phyloP scores from a whole-genome alignment of 2,113 vertebrate genomes.

The Chrysochloris asiatica region DNA sequence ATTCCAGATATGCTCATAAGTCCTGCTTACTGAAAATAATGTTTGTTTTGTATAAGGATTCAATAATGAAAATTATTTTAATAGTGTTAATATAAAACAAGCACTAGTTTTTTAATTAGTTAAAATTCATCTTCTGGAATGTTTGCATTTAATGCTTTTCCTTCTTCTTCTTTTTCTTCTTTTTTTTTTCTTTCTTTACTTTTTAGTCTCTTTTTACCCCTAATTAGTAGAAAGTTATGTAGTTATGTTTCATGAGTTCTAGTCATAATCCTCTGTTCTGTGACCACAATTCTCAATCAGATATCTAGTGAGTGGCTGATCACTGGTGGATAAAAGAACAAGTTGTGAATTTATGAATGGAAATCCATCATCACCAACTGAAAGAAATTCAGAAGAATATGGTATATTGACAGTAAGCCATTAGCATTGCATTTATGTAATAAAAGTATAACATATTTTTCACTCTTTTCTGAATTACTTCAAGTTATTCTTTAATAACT shows the following conservation, averaged over 20 bases:
- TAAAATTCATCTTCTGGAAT: background rate
- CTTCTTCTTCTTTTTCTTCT: background rate
- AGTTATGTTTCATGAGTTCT: background rate
- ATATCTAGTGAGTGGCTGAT: background rate
- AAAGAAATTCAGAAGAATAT: background rate
- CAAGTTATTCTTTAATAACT: background rate
- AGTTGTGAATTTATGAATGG: background rate
- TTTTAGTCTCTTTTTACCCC: background rate
- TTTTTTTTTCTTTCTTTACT: background rate
- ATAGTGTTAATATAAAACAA: background rate
- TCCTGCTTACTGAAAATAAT: background rate
- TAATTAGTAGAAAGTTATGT: background rate
- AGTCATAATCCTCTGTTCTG: background rate
- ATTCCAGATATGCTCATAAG: background rate
- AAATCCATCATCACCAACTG: background rate
- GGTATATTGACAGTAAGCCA: background rate
- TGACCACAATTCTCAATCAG: background rate
- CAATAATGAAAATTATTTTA: too few relatives aligned
- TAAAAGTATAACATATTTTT: background rate
- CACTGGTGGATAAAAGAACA: background rate
- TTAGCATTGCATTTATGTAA: background rate
- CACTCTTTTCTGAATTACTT: background rate
- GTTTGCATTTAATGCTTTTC: background rate
- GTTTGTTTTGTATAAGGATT: background rate
- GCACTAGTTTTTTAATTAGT: background rate